Percentiles rank a stretch among this genome's conserved stretches.
Conservation (phyloP, 2,888 invertebrate species). For the Aphidoletes aphidimyza region DNA sequence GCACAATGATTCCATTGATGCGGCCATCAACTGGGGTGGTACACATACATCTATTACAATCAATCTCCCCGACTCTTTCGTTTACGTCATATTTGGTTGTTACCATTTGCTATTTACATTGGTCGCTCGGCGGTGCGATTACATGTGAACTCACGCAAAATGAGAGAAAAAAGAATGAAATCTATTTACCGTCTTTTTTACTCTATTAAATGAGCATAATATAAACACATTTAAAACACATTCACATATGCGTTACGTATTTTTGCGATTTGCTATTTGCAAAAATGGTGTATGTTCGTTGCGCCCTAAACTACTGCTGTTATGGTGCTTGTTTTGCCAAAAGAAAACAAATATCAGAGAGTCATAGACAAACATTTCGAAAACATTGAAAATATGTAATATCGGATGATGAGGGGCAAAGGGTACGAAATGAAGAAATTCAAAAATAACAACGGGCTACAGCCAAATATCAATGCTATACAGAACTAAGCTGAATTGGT, state of each 20-base stretch:
- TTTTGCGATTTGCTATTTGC: too few relatives aligned
- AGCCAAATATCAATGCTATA: not conserved
- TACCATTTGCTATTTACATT: not conserved
- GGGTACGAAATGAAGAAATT: not conserved
- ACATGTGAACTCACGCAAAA: not conserved
- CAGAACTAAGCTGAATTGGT: not conserved
- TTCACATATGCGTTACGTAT: not conserved
- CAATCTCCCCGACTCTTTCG: too few relatives aligned
- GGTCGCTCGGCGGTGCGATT: not conserved
- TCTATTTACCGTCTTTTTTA: not conserved
- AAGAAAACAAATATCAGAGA: constrained; percentile 10
- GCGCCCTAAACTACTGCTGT: too few relatives aligned
- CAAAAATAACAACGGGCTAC: not conserved
- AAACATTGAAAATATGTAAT: constrained; percentile 8
- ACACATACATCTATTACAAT: too few relatives aligned
- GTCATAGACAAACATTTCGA: constrained; percentile 16
- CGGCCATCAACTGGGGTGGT: not conserved
- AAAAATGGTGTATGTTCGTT: not conserved
- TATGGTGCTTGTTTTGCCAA: constrained; percentile 6
- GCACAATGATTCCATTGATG: not conserved
- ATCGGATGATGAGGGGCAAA: not conserved
- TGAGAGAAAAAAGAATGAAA: not conserved
- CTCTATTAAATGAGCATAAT: constrained; percentile 24
- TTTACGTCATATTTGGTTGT: not conserved
- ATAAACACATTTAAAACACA: not conserved